phyloP scores from a whole-genome alignment of 2,797 vertebrate genomes.

The Premnoplex brunnescens region DNA sequence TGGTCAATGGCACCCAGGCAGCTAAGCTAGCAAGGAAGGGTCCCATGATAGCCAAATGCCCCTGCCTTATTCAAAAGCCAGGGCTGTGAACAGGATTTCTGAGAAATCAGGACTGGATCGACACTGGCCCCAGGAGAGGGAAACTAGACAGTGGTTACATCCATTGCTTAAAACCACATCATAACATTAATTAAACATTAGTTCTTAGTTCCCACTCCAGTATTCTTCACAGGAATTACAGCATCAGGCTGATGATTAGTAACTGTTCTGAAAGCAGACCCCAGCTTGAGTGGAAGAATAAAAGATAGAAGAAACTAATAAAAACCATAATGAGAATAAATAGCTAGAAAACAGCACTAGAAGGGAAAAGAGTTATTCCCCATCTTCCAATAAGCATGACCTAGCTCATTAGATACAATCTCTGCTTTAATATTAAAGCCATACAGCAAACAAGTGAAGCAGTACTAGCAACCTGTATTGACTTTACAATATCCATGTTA shows the following conservation, averaged over 20 bases:
- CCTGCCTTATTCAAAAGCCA: not conserved
- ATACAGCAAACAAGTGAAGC: constrained; percentile 32
- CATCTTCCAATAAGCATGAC: not conserved
- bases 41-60: not conserved
- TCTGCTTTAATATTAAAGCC: constrained; percentile 36
- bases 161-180: not conserved
- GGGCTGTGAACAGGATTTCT: not conserved
- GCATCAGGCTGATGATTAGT: not conserved
- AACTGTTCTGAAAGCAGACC: constrained; percentile 31
- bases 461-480: not conserved
- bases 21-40: not conserved
- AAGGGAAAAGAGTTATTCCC: constrained; percentile 11
- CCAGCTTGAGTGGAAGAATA: constrained; percentile 13
- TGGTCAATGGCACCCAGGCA: not conserved
- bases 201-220: not conserved
- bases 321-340: constrained; percentile 4
- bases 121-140: not conserved
- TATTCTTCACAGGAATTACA: not conserved
- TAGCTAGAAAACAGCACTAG: not conserved
- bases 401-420: constrained; percentile 19
- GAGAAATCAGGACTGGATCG: not conserved
- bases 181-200: not conserved
- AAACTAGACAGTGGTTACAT: not conserved
- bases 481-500: constrained; percentile 5
- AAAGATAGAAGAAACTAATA: constrained; percentile 18